Evolutionary conservation across 2,113 vertebrate genomes (phyloP).

Genomic region (Erythrocebus patas): DNA sequence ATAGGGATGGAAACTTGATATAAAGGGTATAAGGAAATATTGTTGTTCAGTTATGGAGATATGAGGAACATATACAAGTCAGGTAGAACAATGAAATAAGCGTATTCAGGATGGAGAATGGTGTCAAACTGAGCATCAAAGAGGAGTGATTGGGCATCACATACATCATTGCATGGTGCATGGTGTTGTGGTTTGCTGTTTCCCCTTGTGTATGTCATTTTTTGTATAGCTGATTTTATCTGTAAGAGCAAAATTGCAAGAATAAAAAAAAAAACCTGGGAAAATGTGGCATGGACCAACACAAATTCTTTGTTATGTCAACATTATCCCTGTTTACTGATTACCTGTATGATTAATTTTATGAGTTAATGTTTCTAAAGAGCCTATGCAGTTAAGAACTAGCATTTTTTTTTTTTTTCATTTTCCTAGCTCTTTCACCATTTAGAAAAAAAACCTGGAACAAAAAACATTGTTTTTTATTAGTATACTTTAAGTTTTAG

Average conservation of each 20-base stretch:
- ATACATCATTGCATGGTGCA: neutral
- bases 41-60: neutral
- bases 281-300: neutral
- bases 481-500: too few relatives aligned
- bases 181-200: neutral
- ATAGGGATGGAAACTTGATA: neutral
- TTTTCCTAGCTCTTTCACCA: too few relatives aligned
- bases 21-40: neutral
- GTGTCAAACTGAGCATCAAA: neutral
- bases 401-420: neutral
- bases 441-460: neutral
- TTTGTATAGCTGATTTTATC: neutral
- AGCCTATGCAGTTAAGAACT: neutral
- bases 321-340: neutral
- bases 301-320: neutral
- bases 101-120: neutral
- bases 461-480: neutral
- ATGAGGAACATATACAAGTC: neutral
- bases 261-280: neutral
- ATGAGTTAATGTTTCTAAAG: neutral
- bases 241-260: neutral
- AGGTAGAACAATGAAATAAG: neutral
- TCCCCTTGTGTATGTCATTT: neutral
- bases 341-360: neutral
- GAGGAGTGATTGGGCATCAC: too few relatives aligned